Conservation (phyloP, 2,113 vertebrate genomes). For the Motacilla tschutschensis region DNA sequence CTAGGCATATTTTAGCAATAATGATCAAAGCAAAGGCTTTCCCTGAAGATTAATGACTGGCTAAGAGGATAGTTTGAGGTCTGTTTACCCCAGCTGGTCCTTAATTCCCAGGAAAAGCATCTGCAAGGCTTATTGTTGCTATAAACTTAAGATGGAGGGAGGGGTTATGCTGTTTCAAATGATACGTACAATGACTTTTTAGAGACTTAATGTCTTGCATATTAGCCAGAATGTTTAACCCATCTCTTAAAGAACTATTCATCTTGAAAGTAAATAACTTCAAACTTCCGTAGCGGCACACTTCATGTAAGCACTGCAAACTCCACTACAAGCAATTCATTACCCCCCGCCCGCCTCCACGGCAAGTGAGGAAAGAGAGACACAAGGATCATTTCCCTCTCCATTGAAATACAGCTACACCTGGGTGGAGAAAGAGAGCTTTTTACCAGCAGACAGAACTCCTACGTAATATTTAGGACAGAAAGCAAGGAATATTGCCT, state of each 20-base stretch:
- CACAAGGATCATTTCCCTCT: not conserved
- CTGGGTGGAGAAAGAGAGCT: not conserved
- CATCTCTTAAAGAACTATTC: constrained; percentile 47
- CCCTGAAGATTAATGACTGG: constrained; percentile 66
- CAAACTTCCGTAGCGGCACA: not conserved
- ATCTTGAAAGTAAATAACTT: constrained; percentile 45
- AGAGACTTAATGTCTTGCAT: constrained; percentile 34
- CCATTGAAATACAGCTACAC: not conserved
- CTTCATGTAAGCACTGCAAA: not conserved
- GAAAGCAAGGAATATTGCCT: not conserved
- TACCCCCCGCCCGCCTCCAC: not conserved
- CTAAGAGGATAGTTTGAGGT: constrained; percentile 67
- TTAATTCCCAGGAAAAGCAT: constrained; percentile 65
- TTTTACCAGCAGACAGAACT: constrained; percentile 11
- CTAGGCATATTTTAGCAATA: constrained; percentile 65
- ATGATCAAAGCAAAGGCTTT: constrained; percentile 64
- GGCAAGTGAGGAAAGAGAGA: not conserved
- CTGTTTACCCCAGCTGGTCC: constrained; percentile 65
- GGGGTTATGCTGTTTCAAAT: constrained; percentile 22
- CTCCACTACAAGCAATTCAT: not conserved
- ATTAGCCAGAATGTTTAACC: constrained; percentile 37
- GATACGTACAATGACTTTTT: constrained; percentile 21
- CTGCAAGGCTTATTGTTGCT: constrained; percentile 60
- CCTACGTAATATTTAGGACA: not conserved
- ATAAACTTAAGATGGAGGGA: constrained; percentile 46